Base-by-base conservation (phyloP, 2,113 vertebrate species). In the Donacobius atricapilla region DNA sequence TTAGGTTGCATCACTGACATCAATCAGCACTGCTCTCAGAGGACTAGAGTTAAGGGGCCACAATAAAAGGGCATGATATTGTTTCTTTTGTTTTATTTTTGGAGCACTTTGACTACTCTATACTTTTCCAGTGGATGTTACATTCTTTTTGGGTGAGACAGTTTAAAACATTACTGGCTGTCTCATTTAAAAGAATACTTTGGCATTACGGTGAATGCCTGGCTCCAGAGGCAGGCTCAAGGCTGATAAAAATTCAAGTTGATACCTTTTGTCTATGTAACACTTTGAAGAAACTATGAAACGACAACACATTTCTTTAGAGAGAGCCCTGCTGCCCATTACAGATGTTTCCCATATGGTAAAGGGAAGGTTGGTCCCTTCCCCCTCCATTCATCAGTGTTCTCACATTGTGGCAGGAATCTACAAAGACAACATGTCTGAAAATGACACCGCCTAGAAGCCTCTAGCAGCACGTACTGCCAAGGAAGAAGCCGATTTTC, bases 321-420 rank as follows among this genome's bases (percentile, higher is more conserved):
- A 60, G 53, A 73, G 78, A 83, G 61, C 57, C 85, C 39, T 35
- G 45, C 61, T 96, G 93, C 92, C 95, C 39, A 3, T 64, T 90
- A 44, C 90, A 97, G 95, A 97, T 97, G 97, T 92, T 97, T 96
- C 81, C 95, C 97, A 97, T 93, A 95, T 96, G 96, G 69, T 22
- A 45, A 72, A 45, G 31, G 84, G 60, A 97, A 95, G 81, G 81
- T 80, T 23, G 7, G 78, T 57, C 66, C 94, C 84, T 79, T 84
- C 94, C 95, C 77, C 92, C 87, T 93, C 58, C 86, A 76, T 53
- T 88, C 95, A 95, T 89, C 95, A 88, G 63, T 97, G 95, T 95
- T 97, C 94, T 96, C 94, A 94, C 93, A 76, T 94, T 39, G 47
- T 76, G 87, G 88, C 95, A 95, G 44, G 83, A 73, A 89, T 91